Conservation (phyloP, 2,888 invertebrate genomes). For the Altica lythri region DNA sequence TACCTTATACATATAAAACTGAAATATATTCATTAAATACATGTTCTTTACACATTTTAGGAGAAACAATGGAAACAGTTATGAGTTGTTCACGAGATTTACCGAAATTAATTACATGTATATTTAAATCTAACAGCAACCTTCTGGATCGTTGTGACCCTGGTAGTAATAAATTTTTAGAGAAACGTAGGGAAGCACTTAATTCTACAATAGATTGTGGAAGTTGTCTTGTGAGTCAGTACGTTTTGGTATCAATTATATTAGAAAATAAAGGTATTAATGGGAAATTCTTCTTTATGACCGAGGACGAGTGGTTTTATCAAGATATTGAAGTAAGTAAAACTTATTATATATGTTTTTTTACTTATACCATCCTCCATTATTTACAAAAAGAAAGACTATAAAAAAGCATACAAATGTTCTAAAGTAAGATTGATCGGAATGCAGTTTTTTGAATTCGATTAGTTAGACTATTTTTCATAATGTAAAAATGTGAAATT, state of each 20-base stretch:
- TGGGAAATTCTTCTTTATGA: slow-evolving; percentile 56
- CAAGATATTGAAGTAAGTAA: slow-evolving; percentile 52
- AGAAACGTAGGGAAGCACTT: slow-evolving; percentile 42
- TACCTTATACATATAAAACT: neutral
- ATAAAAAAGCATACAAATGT: no score
- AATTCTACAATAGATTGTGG: slow-evolving; percentile 57
- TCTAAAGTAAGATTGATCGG: no score
- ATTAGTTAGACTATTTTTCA: no score
- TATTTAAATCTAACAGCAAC: slow-evolving; percentile 39
- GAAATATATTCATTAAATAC: neutral
- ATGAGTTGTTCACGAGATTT: slow-evolving; percentile 50
- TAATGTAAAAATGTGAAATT: no score
- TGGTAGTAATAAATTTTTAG: slow-evolving; percentile 30
- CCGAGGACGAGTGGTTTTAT: slow-evolving; percentile 56
- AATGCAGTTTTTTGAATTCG: no score
- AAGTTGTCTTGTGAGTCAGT: slow-evolving; percentile 54
- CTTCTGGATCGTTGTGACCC: slow-evolving; percentile 22
- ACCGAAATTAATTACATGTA: slow-evolving; percentile 51
- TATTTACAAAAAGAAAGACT: no score
- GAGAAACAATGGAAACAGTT: slow-evolving; percentile 39
- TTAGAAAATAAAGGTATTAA: slow-evolving; percentile 54
- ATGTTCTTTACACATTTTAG: slow-evolving; percentile 16
- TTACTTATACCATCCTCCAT: no score
- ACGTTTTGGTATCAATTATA: slow-evolving; percentile 44
- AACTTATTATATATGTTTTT: no score